These are phyloP conservation scores for Denticeps clupeoides DNA, from an alignment of 2,797 vertebrate genomes.

Conservation along the genomic window DNA sequence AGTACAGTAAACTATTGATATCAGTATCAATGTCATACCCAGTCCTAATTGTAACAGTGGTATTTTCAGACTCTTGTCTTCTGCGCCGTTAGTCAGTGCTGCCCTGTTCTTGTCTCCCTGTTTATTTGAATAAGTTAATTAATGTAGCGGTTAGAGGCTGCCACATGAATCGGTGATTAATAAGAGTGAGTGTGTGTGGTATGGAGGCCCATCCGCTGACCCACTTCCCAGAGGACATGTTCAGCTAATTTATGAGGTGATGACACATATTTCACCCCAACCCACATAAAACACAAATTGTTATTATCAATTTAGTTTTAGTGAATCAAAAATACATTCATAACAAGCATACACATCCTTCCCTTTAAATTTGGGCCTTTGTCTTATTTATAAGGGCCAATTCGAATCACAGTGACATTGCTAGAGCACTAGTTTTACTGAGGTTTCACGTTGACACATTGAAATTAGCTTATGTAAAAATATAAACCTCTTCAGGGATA, in stretches of 20 bases:
- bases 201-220: neutral
- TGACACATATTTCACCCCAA: slow-evolving; percentile 2
- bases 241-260: slow-evolving; percentile 16
- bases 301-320: too few relatives aligned
- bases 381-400: slow-evolving; percentile 9
- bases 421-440: slow-evolving; percentile 14
- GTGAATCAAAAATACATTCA: too few relatives aligned
- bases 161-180: slow-evolving; percentile 3
- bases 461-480: slow-evolving; percentile 21
- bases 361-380: neutral
- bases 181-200: slow-evolving; percentile 3
- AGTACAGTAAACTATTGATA: too few relatives aligned
- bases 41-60: too few relatives aligned
- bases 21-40: too few relatives aligned
- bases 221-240: slow-evolving; percentile 1
- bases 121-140: slow-evolving; percentile 33
- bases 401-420: too few relatives aligned
- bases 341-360: too few relatives aligned
- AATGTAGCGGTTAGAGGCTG: slow-evolving; percentile 12
- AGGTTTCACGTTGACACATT: slow-evolving; percentile 17
- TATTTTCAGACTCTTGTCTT: slow-evolving; percentile 5
- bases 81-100: slow-evolving; percentile 2
- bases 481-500: slow-evolving; percentile 24
- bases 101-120: slow-evolving; percentile 14
- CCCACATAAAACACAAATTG: slow-evolving; percentile 4